Conservation (phyloP, 2,113 vertebrate genomes). For the Saimiri boliviensis region DNA sequence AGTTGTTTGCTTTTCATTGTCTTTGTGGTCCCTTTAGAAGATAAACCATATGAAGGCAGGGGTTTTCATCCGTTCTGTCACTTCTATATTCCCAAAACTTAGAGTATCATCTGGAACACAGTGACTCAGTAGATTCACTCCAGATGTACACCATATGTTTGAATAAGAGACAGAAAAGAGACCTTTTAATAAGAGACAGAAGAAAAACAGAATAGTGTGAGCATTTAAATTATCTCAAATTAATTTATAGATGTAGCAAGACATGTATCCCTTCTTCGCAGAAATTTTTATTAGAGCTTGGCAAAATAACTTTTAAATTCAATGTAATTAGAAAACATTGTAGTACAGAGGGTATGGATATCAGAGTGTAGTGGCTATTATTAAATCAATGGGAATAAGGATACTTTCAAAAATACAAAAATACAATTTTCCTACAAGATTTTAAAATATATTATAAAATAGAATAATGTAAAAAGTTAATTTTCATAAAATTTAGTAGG, state of each 20-base stretch:
- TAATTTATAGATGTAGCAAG: neutral
- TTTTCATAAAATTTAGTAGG: neutral
- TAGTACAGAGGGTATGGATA: neutral
- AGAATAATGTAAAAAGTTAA: neutral
- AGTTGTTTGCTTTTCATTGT: neutral
- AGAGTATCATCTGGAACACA: neutral
- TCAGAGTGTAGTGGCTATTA: neutral
- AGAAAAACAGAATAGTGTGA: neutral
- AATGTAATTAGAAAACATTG: neutral
- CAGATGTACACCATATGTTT: neutral
- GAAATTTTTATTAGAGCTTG: neutral
- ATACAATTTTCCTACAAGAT: neutral
- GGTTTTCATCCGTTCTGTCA: neutral
- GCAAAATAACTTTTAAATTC: neutral
- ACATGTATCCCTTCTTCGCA: neutral
- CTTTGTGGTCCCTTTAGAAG: neutral
- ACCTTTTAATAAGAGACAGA: too few relatives aligned
- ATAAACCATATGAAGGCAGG: neutral
- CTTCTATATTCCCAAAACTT: neutral
- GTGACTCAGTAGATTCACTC: neutral
- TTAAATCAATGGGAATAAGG: neutral
- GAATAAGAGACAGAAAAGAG: too few relatives aligned
- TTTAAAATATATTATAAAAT: neutral
- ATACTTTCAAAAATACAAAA: neutral
- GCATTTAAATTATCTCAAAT: neutral